Evolutionary conservation across 2,113 vertebrate genomes (phyloP).

Genomic region (Scolopax mira): DNA sequence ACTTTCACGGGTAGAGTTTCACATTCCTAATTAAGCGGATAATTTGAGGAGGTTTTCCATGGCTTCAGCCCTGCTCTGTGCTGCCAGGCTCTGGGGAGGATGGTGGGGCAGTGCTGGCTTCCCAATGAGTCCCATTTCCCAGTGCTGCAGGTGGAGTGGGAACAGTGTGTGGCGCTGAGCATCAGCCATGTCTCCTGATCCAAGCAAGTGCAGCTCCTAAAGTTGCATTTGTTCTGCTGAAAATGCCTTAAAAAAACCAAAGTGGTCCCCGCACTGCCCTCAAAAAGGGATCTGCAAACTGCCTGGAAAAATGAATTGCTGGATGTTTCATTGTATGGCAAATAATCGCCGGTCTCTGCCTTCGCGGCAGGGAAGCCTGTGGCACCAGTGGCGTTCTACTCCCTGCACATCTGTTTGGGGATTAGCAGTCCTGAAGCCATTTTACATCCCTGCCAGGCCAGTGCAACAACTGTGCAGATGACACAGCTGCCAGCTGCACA

Average conservation of each 20-base stretch:
- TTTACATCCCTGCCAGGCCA: neutral
- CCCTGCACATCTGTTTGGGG: neutral
- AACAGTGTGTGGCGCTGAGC: fast-evolving
- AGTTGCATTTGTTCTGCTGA: fast-evolving
- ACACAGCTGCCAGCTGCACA: neutral
- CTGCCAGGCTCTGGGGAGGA: neutral
- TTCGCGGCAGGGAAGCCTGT: neutral
- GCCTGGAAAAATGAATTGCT: neutral
- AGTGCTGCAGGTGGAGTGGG: neutral
- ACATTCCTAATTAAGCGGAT: neutral
- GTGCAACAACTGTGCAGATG: neutral
- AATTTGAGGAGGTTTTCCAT: neutral
- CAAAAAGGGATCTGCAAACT: neutral
- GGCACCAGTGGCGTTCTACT: neutral
- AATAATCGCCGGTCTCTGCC: neutral
- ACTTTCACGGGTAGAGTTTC: neutral
- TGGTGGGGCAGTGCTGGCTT: fast-evolving
- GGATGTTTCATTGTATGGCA: neutral
- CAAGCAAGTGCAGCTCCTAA: neutral
- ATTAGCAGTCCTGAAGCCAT: neutral
- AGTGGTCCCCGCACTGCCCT: neutral
- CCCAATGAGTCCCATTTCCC: neutral
- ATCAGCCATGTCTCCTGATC: fast-evolving
- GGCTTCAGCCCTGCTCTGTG: neutral
- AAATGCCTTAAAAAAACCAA: neutral